Conservation (phyloP, 2,113 vertebrate species). For the Cichladusa arquata region DNA sequence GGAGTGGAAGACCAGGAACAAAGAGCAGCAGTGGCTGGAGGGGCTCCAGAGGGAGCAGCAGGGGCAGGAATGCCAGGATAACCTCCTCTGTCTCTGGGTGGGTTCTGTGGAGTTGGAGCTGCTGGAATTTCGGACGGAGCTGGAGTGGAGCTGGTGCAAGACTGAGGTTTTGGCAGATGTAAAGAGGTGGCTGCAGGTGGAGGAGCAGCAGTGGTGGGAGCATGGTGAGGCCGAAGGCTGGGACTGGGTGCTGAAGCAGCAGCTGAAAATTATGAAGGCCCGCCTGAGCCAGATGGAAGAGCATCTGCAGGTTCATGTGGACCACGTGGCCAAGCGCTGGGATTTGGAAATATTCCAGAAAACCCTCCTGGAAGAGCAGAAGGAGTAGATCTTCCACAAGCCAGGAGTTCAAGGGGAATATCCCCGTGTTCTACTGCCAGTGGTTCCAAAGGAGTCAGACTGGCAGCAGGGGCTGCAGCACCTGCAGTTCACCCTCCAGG, state of each 20-base stretch:
- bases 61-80: background rate
- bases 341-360: background rate
- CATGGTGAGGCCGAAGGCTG: no score
- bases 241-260: background rate
- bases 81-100: background rate
- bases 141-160: no score
- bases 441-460: background rate
- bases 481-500: background rate
- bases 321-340: fast-evolving
- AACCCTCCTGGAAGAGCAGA: background rate
- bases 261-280: background rate
- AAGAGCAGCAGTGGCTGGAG: background rate
- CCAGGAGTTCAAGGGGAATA: background rate
- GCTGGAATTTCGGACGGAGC: background rate
- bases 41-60: background rate
- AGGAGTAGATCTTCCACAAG: fast-evolving
- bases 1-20: background rate
- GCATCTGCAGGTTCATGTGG: fast-evolving
- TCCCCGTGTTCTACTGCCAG: background rate
- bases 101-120: background rate
- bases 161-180: background rate
- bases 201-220: background rate
- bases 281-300: background rate
- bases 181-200: background rate
- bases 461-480: background rate